Percentiles rank a stretch among this genome's conserved stretches.
Evolutionary conservation across 2,888 invertebrate genomes (phyloP).

Genomic region (Tridacna crocea): DNA sequence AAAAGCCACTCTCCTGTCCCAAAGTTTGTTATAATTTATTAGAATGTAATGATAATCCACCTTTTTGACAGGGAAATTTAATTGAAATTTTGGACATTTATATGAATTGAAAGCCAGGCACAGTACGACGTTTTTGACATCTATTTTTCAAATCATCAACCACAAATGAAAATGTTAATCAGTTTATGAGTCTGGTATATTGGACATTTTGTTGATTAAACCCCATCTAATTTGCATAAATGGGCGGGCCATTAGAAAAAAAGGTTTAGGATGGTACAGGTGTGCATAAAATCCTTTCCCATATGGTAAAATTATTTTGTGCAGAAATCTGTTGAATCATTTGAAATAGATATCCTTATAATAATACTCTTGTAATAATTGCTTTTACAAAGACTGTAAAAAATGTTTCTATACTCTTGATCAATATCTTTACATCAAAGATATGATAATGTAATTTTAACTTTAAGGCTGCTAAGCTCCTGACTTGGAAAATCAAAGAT

Average conservation of each 20-base stretch:
- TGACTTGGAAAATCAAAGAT: too few species aligned
- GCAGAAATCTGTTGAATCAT: too few species aligned
- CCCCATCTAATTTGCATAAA: constrained; percentile 28
- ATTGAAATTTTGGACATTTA: constrained; percentile 30
- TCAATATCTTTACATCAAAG: too few species aligned
- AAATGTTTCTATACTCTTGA: too few species aligned
- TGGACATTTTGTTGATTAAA: constrained; percentile 30
- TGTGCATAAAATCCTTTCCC: not conserved
- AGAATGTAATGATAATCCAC: constrained; percentile 26
- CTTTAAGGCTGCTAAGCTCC: too few species aligned
- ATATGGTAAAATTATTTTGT: too few species aligned
- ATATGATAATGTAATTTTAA: too few species aligned
- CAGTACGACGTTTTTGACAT: constrained; percentile 23
- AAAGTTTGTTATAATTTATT: constrained; percentile 29
- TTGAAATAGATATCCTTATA: too few species aligned
- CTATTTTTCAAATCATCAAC: constrained; percentile 31
- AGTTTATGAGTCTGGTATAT: constrained; percentile 30
- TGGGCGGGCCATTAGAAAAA: constrained; percentile 8
- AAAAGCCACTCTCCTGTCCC: not conserved
- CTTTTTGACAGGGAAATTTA: constrained; percentile 19
- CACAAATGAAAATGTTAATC: constrained; percentile 29
- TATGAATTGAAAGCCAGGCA: constrained; percentile 19
- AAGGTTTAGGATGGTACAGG: not conserved
- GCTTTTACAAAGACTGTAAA: too few species aligned
- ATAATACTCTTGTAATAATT: too few species aligned